A percentile compares a stretch with the other conserved stretches of the same genome.
phyloP scores from a whole-genome alignment of 1,140 invertebrate genomes.

The Drosophila nikananu region DNA sequence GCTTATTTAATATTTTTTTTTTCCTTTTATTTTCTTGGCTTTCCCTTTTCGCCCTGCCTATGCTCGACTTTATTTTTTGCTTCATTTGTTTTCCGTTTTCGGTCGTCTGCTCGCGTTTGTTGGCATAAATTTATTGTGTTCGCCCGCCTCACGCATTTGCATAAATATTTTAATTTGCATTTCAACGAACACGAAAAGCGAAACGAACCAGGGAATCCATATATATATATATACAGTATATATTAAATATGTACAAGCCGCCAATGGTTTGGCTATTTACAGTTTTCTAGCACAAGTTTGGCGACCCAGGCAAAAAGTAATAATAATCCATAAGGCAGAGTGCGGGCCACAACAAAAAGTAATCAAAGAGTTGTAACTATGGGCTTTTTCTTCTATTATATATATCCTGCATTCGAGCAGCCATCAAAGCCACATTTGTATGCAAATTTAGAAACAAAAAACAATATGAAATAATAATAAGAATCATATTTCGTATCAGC shows the following conservation, averaged over 20 bases:
- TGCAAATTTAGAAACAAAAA: constrained; percentile 21
- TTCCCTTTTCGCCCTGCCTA: constrained; percentile 19
- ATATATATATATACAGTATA: constrained; percentile 9
- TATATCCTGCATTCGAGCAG: neutral
- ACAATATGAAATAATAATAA: neutral
- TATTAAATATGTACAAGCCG: constrained; percentile 30
- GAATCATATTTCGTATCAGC: constrained; percentile 10
- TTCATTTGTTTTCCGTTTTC: constrained; percentile 47
- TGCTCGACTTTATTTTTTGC: constrained; percentile 49
- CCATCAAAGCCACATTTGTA: constrained; percentile 26
- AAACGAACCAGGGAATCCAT: constrained; percentile 27
- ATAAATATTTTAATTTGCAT: constrained; percentile 84
- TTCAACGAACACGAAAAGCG: constrained; percentile 69
- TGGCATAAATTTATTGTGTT: constrained; percentile 79
- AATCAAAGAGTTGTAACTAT: constrained; percentile 37
- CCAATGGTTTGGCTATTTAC: constrained; percentile 25
- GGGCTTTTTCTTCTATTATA: neutral
- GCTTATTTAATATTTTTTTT: neutral
- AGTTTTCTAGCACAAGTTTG: constrained; percentile 15
- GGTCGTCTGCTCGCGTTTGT: constrained; percentile 41
- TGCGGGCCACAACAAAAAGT: constrained; percentile 9
- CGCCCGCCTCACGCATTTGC: constrained; percentile 66
- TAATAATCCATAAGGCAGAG: constrained; percentile 22
- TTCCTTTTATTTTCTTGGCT: neutral
- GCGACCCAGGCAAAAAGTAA: constrained; percentile 17